These are phyloP conservation scores for Bradypodion ventrale DNA, from an alignment of 2,797 vertebrate genomes.

Conservation along the genomic window DNA sequence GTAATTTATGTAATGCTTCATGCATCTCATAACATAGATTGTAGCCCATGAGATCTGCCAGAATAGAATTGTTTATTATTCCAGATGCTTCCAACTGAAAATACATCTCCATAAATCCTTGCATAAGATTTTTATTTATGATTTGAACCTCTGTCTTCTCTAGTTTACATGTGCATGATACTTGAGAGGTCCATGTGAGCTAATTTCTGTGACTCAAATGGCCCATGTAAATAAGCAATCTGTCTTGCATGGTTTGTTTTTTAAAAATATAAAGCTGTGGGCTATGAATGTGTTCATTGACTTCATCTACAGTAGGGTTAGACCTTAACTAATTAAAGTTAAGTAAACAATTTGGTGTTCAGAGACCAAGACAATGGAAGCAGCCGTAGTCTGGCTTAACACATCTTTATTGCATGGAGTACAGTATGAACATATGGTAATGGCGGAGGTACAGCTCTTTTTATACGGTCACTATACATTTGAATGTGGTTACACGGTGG, in stretches of 20 bases:
- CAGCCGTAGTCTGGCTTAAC: too few relatives aligned
- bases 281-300: slow-evolving; percentile 40
- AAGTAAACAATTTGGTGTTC: slow-evolving; percentile 44
- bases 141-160: not conserved
- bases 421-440: too few relatives aligned
- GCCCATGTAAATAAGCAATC: slow-evolving; percentile 41
- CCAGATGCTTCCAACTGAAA: not conserved
- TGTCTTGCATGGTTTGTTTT: slow-evolving; percentile 2
- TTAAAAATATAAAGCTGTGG: slow-evolving; percentile 7
- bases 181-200: slow-evolving; percentile 20
- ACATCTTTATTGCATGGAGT: too few relatives aligned
- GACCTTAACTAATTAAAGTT: slow-evolving; percentile 14
- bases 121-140: not conserved
- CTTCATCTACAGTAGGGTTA: slow-evolving; percentile 36
- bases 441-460: too few relatives aligned
- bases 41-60: not conserved
- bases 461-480: too few relatives aligned
- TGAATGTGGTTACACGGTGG: too few relatives aligned
- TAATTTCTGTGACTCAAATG: slow-evolving; percentile 25
- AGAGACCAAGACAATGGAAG: too few relatives aligned
- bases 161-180: slow-evolving; percentile 1
- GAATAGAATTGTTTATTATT: not conserved
- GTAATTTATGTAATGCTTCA: not conserved
- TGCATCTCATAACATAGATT: not conserved
- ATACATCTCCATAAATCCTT: too few relatives aligned